phyloP scores from a whole-genome alignment of 2,888 invertebrate genomes.

The Drosophila helvetica region DNA sequence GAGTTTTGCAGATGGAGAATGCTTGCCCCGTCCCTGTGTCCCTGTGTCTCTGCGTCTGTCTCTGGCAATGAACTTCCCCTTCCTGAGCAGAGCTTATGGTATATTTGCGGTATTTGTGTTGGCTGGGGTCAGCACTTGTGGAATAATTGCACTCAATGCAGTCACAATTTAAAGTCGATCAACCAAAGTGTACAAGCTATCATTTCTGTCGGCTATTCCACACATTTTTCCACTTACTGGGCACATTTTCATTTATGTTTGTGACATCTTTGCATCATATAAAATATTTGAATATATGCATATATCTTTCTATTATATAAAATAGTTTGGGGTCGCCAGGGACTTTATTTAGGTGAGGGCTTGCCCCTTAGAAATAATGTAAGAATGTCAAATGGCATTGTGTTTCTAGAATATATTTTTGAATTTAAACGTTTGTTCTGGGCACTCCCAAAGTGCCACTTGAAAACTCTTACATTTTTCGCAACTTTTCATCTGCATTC shows the following conservation, averaged over 20 bases:
- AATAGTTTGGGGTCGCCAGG: no score
- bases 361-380: no score
- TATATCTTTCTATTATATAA: no score
- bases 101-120: background rate
- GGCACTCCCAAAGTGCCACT: background rate
- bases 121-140: background rate
- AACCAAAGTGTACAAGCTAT: background rate
- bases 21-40: background rate
- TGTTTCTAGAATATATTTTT: background rate
- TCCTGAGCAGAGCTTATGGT: slow-evolving; percentile 4
- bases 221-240: no score
- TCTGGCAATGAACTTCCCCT: no score
- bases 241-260: no score
- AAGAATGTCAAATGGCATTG: no score
- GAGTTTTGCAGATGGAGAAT: slow-evolving; percentile 18
- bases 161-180: background rate
- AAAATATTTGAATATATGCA: no score
- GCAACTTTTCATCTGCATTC: background rate
- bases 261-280: no score
- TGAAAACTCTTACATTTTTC: slow-evolving; percentile 1
- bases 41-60: no score
- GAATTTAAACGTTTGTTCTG: background rate
- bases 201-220: background rate
- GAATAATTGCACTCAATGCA: background rate
- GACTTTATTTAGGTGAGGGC: no score